A percentile compares a stretch with the other conserved stretches of the same genome.
Conservation (phyloP, 2,888 invertebrate species). For the Palloptera scutellata region DNA sequence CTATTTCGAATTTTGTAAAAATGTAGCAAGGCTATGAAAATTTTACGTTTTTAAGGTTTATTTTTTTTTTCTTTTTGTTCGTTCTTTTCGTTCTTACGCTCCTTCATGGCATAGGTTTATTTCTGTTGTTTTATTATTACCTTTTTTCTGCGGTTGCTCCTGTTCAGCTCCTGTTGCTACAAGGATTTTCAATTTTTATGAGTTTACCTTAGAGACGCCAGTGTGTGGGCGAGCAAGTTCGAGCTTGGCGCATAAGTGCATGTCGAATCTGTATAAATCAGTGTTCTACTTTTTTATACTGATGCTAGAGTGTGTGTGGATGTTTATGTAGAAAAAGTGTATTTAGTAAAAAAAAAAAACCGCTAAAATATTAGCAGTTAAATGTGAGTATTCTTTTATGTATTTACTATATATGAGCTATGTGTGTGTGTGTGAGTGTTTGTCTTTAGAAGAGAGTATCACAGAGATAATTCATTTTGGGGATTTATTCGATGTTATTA, state of each 20-base stretch:
- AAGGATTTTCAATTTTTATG: slow-evolving; percentile 50
- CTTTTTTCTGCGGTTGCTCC: slow-evolving; percentile 6
- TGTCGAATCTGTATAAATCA: slow-evolving; percentile 48
- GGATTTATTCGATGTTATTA: slow-evolving; percentile 14
- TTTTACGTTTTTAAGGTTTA: neutral
- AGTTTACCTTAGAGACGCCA: slow-evolving; percentile 40
- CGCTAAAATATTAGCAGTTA: too few species aligned
- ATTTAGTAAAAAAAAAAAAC: too few species aligned
- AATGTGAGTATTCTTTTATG: too few species aligned
- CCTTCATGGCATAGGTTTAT: too few species aligned
- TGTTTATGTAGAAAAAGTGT: too few species aligned
- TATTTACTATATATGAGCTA: too few species aligned
- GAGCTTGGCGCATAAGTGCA: slow-evolving; percentile 36
- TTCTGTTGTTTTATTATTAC: neutral
- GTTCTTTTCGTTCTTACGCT: too few species aligned
- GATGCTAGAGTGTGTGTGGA: neutral
- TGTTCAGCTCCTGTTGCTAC: slow-evolving; percentile 27
- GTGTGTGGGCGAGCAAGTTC: neutral
- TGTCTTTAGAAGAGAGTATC: too few species aligned
- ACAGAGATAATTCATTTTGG: slow-evolving; percentile 14
- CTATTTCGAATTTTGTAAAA: too few species aligned
- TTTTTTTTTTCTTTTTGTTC: too few species aligned
- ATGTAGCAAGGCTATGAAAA: slow-evolving; percentile 2
- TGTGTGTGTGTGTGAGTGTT: too few species aligned
- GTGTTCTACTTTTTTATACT: slow-evolving; percentile 39